Base-by-base conservation (phyloP, 1,140 invertebrate genomes). In the Tribolium madens region DNA sequence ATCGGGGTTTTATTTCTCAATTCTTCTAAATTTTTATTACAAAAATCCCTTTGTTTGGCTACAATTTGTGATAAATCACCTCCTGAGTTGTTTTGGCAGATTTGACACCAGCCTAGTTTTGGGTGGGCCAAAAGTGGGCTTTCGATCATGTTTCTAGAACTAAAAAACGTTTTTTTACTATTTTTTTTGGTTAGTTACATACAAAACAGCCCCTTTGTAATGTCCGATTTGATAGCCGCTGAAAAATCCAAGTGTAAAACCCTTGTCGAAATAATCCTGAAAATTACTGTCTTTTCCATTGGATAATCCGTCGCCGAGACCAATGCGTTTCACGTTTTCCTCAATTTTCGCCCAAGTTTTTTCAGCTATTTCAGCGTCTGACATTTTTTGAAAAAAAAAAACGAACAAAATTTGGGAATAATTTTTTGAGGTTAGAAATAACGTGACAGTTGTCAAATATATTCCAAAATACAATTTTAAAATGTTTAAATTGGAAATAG, bases 241-340 rank as follows among this genome's bases (percentile, higher is more conserved):
- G 9, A 21, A 12, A 46, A 77, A 77, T 31, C 76, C 72, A 4
- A 53, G 12, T 21, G 7, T 80, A 57, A 89, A 88, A 3, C 90
- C 90, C 26, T 79, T 81, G 77, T 91, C 88, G 81, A 91, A 91
- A 75, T 87, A 87, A 1, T 85, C 74, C 82, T 91, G 90, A 52
- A 89, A 88, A 10, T 86, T 87, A 18, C 84, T 79, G 36, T 89
- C 82, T 26, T 85, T 78, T 33, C 90, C 90, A 82, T 87, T 87
- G 5, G 86, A 82, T 18, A 89, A 78, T 6, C 90, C 90, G 82
- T 91, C 89, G 68, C 86, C 85, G 73, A 87, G 91, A 47, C 89
- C 90, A 68, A 85, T 82, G 5, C 36, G 36, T 42, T 42, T 42
- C 9, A 42, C n/a, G 9, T 42, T 42, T 42, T 2, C 9, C n/a